These are phyloP conservation scores for Leptothorax acervorum DNA, from an alignment of 2,888 invertebrate species.

Conservation along the genomic window DNA sequence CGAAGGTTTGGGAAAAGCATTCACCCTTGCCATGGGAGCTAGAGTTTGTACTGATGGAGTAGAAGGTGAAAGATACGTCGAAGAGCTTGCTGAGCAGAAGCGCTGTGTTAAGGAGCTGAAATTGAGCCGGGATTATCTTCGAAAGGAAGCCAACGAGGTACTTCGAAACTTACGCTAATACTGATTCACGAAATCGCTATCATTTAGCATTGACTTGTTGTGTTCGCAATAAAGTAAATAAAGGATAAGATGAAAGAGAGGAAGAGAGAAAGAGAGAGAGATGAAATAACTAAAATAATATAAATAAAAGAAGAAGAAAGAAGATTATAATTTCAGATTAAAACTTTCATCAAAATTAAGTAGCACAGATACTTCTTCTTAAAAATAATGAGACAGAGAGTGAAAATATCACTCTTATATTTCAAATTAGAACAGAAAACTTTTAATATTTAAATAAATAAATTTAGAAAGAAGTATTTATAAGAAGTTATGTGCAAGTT, in stretches of 20 bases:
- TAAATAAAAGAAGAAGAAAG: not conserved
- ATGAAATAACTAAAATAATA: not conserved
- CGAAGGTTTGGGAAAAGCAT: constrained; percentile 87
- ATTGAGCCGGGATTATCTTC: not conserved
- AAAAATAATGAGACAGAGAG: not conserved
- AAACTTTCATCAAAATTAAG: not conserved
- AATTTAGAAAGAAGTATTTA: not conserved
- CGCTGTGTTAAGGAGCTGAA: constrained; percentile 14
- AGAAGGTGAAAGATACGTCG: constrained; percentile 86
- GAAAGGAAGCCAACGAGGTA: constrained; percentile 49
- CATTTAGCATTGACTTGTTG: not conserved
- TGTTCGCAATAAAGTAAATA: not conserved
- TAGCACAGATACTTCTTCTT: not conserved
- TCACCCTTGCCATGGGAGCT: constrained; percentile 87
- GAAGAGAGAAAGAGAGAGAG: not conserved
- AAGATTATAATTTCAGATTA: not conserved
- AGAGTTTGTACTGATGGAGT: constrained; percentile 86
- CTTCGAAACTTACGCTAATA: not conserved
- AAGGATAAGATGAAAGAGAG: not conserved
- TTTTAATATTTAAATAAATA: not conserved
- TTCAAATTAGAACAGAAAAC: not conserved
- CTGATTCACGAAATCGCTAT: not conserved
- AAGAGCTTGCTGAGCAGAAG: constrained; percentile 82
- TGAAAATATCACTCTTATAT: not conserved
- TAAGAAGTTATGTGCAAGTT: not conserved